phyloP scores from a whole-genome alignment of 2,113 vertebrate species.

The Phycodurus eques region DNA sequence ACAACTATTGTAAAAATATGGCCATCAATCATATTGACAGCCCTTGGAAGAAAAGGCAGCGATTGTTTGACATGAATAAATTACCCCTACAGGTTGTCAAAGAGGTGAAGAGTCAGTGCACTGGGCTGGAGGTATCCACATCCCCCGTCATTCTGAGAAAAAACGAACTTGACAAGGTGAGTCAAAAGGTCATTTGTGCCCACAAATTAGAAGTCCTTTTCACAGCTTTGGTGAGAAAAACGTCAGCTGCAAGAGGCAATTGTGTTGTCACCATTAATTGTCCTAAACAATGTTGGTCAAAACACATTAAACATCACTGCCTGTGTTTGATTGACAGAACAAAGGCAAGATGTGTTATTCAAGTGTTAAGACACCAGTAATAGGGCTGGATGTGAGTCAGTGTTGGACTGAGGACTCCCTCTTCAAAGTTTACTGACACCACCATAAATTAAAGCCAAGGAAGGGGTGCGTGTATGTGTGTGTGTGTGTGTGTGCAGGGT shows the following conservation, averaged over 20 bases:
- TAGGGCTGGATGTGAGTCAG: conserved; percentile 27
- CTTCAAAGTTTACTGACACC: conserved; percentile 17
- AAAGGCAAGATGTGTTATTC: conserved; percentile 16
- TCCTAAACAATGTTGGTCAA: conserved; percentile 28
- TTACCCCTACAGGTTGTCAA: conserved; percentile 79
- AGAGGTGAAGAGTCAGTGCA: conserved; percentile 77
- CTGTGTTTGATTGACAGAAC: conserved; percentile 22
- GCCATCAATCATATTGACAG: background rate
- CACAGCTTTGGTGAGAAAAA: conserved; percentile 35
- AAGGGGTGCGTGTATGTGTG: background rate
- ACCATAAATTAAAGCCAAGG: conserved; percentile 10
- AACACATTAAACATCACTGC: background rate
- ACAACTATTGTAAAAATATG: background rate
- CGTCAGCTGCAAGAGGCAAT: conserved; percentile 29
- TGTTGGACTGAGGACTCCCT: conserved; percentile 10
- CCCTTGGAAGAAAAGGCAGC: background rate
- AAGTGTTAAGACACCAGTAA: conserved; percentile 39
- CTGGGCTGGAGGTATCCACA: conserved; percentile 68
- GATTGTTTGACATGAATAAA: conserved; percentile 5
- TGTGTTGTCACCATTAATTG: conserved; percentile 47
- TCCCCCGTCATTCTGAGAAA: conserved; percentile 83
- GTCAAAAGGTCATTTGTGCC: conserved; percentile 2
- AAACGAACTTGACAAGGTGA: conserved; percentile 89
- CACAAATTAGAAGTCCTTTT: conserved; percentile 9
- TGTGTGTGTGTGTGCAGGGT: background rate